These are phyloP conservation scores for Lineus longissimus DNA, from an alignment of 1,140 invertebrate species.

Conservation along the genomic window DNA sequence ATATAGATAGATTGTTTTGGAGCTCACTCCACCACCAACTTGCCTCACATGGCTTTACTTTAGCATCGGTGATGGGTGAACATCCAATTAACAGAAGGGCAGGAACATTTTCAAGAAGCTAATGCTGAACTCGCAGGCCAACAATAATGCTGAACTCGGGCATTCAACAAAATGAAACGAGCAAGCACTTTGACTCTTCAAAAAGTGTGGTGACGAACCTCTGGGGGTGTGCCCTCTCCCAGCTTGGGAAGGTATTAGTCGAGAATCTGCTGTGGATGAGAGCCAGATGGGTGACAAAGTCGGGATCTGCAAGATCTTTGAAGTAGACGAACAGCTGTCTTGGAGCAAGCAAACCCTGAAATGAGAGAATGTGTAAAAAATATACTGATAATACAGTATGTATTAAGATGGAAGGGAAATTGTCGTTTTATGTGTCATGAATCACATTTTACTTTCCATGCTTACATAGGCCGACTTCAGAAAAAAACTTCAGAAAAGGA, in stretches of 20 bases:
- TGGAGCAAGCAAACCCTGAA: slow-evolving; percentile 85
- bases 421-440: neutral
- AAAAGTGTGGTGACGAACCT: slow-evolving; percentile 59
- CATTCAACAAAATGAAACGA: too few species aligned
- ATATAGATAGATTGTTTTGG: too few species aligned
- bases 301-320: slow-evolving; percentile 67
- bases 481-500: too few species aligned
- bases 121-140: too few species aligned
- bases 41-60: too few species aligned
- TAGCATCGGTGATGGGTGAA: too few species aligned
- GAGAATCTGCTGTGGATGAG: slow-evolving; percentile 96
- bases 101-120: too few species aligned
- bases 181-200: too few species aligned
- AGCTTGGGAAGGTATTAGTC: slow-evolving; percentile 98
- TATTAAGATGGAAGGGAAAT: neutral
- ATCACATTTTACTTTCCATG: too few species aligned
- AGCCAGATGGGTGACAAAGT: slow-evolving; percentile 90
- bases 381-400: neutral
- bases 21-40: too few species aligned
- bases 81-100: too few species aligned
- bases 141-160: too few species aligned
- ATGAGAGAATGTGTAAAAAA: slow-evolving; percentile 12
- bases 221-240: slow-evolving; percentile 98
- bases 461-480: neutral
- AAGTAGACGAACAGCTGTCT: slow-evolving; percentile 91